Base-by-base conservation (phyloP, 1,140 invertebrate genomes). In the Chrysomallon squamiferum region DNA sequence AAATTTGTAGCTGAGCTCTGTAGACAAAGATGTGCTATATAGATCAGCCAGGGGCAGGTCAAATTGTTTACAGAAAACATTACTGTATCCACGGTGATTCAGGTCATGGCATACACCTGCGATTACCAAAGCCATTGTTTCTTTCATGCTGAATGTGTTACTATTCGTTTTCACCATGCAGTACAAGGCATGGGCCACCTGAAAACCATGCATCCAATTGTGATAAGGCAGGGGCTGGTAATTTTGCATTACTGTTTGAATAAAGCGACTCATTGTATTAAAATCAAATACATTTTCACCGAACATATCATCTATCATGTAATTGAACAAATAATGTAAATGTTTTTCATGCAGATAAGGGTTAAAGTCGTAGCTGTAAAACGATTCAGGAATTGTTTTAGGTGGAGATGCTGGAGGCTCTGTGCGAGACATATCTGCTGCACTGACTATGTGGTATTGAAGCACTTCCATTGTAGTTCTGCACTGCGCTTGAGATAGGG, bases 161-260 rank as follows among this genome's bases (percentile, higher is more conserved):
- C 59, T 47, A 29, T 43, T 38, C 30, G 47, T 57, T 38, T 65
- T 66, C 0, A 78, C 60, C 57, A 80, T 75, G 25, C 68, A 66
- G 74, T 77, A 82, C 32, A 79, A 63, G 25, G 64, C 58, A 33
- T 82, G 80, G 5, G 69, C 68, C 6, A 82, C 79, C 50, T 76
- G 71, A 50, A 82, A 81, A 5, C 78, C 80, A 63, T 82, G 80
- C 11, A 70, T 60, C 76, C 76, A 82, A 69, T 82, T 82, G 62
- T 82, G 80, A 54, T 82, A 82, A 9, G 70, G 59, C 7, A 81
- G 63, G 18, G 73, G 70, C 3, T 79, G 63, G 57, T 83, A 83
- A 59, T 80, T 81, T 38, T 80, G 79, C 18, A 71, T 63, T 5
- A 81, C 74, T 3, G 79, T 80, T 20, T 80, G 57, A 15, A 75